Evolutionary conservation across 2,888 invertebrate species (phyloP).

Genomic region (Aplocera efformata): DNA sequence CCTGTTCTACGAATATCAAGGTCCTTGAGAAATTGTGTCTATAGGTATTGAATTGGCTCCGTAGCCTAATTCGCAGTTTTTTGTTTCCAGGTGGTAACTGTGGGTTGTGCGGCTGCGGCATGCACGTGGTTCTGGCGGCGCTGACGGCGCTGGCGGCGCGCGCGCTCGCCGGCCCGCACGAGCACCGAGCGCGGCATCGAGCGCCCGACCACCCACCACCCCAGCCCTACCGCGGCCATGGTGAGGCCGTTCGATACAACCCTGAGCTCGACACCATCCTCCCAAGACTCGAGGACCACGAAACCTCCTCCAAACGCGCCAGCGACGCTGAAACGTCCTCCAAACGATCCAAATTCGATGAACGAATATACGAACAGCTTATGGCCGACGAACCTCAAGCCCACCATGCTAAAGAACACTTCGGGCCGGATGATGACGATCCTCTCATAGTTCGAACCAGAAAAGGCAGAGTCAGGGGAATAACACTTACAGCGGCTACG

Average conservation of each 20-base stretch:
- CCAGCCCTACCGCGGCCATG: constrained; percentile 77
- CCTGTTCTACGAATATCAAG: too few species aligned
- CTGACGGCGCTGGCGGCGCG: constrained; percentile 74
- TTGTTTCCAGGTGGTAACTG: constrained; percentile 63
- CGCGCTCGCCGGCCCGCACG: constrained; percentile 70
- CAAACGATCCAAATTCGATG: constrained; percentile 63
- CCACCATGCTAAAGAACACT: constrained; percentile 33
- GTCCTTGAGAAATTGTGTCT: too few species aligned
- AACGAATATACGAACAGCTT: constrained; percentile 61
- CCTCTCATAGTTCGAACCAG: constrained; percentile 88
- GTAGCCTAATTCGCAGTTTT: not conserved
- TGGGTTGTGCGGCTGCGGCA: constrained; percentile 69
- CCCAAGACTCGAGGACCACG: constrained; percentile 65
- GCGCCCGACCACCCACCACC: constrained; percentile 68
- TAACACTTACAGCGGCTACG: constrained; percentile 86
- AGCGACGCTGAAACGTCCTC: constrained; percentile 64
- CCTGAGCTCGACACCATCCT: constrained; percentile 77
- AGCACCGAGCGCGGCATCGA: constrained; percentile 76
- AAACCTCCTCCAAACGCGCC: constrained; percentile 66
- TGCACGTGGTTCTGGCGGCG: constrained; percentile 75
- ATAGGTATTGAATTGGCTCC: too few species aligned
- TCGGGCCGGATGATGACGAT: constrained; percentile 81
- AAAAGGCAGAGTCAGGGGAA: constrained; percentile 89
- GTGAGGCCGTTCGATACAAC: constrained; percentile 78
- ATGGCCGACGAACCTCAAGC: constrained; percentile 64